These are phyloP conservation scores for Onychostoma macrolepis DNA, from an alignment of 2,113 vertebrate species.

Conservation along the genomic window DNA sequence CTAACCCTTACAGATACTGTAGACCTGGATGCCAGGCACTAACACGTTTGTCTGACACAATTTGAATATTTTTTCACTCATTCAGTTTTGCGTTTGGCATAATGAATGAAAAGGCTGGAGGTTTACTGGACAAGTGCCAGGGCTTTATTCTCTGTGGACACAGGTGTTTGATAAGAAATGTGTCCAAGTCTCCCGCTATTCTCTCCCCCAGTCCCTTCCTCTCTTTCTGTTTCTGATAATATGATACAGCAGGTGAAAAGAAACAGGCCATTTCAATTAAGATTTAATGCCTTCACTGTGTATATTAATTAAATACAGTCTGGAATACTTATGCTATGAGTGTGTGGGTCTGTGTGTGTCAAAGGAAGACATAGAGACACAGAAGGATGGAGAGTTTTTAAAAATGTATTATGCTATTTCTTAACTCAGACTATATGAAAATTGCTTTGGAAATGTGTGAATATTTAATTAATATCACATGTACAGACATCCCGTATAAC, in stretches of 20 bases:
- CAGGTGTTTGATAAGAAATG: conserved; percentile 31
- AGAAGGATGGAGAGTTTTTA: background rate
- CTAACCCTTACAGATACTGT: background rate
- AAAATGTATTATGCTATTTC: background rate
- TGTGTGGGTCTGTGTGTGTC: conserved; percentile 5
- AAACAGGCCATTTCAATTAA: conserved; percentile 20
- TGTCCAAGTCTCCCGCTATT: conserved; percentile 17
- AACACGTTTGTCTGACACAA: background rate
- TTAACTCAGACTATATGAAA: background rate
- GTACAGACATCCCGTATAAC: background rate
- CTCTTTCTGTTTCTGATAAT: conserved; percentile 8
- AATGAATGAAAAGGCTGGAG: conserved; percentile 18
- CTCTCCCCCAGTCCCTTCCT: background rate
- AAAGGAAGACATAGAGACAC: background rate
- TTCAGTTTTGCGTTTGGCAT: background rate
- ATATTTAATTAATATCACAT: background rate
- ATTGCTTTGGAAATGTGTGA: background rate
- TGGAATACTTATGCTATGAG: background rate
- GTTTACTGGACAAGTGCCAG: conserved; percentile 13
- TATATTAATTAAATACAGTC: background rate
- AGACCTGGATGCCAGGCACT: background rate
- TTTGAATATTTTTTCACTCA: background rate
- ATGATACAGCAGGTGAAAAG: conserved; percentile 32
- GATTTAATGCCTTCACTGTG: conserved; percentile 13
- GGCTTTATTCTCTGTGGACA: conserved; percentile 30